phyloP scores from a whole-genome alignment of 2,113 vertebrate genomes.

The Silurus meridionalis region DNA sequence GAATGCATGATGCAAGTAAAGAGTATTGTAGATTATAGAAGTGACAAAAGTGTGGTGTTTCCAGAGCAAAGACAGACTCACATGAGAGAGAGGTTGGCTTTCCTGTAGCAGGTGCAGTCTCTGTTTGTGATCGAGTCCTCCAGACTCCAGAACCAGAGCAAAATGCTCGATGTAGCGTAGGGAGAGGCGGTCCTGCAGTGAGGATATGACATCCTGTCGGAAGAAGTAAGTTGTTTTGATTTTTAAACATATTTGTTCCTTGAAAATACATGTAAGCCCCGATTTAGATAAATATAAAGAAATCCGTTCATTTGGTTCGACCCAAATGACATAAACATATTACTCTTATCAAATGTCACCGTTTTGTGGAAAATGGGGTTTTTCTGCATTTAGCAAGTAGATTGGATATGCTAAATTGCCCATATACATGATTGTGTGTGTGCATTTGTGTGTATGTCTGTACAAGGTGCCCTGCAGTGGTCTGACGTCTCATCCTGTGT shows the following conservation, averaged over 20 bases:
- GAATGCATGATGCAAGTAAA: constrained; percentile 4
- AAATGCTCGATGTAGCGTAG: constrained; percentile 96
- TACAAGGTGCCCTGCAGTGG: neutral
- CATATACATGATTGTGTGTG: neutral
- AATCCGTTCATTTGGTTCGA: neutral
- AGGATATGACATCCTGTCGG: constrained; percentile 91
- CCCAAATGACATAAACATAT: neutral
- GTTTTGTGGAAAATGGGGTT: neutral
- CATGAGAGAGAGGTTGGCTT: constrained; percentile 92
- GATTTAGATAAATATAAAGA: neutral
- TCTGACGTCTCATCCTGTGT: neutral
- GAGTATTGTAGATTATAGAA: neutral
- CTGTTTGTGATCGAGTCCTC: constrained; percentile 87
- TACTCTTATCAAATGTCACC: neutral
- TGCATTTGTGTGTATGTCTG: neutral
- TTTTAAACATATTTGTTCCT: neutral
- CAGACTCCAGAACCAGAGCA: constrained; percentile 91
- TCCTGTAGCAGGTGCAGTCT: constrained; percentile 92
- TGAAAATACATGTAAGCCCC: neutral
- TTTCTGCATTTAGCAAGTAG: neutral
- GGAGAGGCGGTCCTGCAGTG: constrained; percentile 95
- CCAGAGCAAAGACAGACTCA: constrained; percentile 64
- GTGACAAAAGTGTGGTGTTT: neutral
- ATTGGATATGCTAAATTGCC: neutral
- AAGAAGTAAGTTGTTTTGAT: neutral